Percentiles rank a stretch among this genome's conserved stretches.
Conservation (phyloP, 2,797 vertebrate species). For the Luscinia luscinia region DNA sequence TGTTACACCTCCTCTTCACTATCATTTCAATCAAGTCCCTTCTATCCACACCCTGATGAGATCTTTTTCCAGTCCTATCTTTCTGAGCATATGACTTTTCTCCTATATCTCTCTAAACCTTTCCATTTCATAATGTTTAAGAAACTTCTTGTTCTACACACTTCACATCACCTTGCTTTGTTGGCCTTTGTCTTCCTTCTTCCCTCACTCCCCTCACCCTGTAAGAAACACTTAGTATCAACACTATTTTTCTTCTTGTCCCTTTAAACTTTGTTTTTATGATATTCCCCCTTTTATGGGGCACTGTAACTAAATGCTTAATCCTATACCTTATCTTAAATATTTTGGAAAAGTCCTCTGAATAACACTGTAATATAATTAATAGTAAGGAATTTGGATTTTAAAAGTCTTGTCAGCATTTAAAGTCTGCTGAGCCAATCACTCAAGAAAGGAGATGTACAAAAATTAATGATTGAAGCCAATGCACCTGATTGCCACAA, state of each 20-base stretch:
- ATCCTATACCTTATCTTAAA: background rate
- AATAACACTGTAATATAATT: background rate
- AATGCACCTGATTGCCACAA: background rate
- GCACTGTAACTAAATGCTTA: background rate
- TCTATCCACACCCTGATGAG: background rate
- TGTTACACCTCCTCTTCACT: background rate
- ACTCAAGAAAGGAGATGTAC: background rate
- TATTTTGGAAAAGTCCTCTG: background rate
- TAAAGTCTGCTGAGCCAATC: background rate
- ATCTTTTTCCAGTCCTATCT: conserved; percentile 11
- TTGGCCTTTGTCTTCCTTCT: background rate
- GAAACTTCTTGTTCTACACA: background rate
- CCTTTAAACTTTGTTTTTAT: background rate
- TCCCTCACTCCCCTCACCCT: background rate
- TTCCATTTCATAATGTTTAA: conserved; percentile 14
- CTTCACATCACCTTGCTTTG: background rate
- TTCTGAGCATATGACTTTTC: background rate
- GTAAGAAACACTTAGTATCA: background rate
- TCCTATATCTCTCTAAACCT: background rate
- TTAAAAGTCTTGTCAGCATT: background rate
- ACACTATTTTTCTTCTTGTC: background rate
- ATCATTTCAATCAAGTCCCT: background rate
- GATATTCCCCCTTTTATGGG: background rate
- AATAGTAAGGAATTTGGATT: background rate
- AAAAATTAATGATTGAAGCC: background rate